Evolutionary conservation across 2,113 vertebrate genomes (phyloP).

Genomic region (Corydoras maculifer): DNA sequence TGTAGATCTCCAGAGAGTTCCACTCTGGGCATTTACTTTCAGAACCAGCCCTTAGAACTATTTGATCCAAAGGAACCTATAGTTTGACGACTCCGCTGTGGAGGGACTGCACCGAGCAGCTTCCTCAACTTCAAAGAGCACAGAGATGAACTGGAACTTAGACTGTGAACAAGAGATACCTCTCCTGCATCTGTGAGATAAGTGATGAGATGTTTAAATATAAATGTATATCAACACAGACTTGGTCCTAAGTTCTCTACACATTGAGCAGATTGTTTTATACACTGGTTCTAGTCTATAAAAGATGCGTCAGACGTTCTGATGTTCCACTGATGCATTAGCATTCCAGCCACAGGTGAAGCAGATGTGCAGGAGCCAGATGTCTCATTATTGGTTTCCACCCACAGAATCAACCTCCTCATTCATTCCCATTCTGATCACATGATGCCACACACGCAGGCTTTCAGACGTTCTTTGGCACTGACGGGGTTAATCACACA

Average conservation of each 20-base stretch:
- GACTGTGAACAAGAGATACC: too few relatives aligned
- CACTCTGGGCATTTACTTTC: too few relatives aligned
- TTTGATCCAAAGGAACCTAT: too few relatives aligned
- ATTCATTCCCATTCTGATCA: constrained; percentile 16
- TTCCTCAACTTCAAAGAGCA: too few relatives aligned
- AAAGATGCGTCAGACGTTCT: neutral
- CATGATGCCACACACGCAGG: constrained; percentile 18
- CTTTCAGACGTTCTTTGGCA: constrained; percentile 19
- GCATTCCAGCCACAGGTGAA: constrained; percentile 28
- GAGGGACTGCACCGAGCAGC: too few relatives aligned
- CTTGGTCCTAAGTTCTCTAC: neutral
- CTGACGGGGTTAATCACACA: neutral
- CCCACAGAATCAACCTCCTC: constrained; percentile 11
- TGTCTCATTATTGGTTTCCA: constrained; percentile 17
- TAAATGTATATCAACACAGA: too few relatives aligned
- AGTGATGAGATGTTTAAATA: too few relatives aligned
- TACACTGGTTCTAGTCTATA: neutral
- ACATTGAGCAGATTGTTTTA: neutral
- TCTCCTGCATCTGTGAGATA: too few relatives aligned
- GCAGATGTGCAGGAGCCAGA: constrained; percentile 20
- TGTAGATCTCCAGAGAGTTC: too few relatives aligned
- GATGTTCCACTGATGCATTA: neutral
- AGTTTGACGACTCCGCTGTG: too few relatives aligned
- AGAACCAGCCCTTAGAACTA: too few relatives aligned
- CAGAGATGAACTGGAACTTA: too few relatives aligned